phyloP scores from a whole-genome alignment of 2,888 invertebrate genomes.

The Cosmia pyralina region DNA sequence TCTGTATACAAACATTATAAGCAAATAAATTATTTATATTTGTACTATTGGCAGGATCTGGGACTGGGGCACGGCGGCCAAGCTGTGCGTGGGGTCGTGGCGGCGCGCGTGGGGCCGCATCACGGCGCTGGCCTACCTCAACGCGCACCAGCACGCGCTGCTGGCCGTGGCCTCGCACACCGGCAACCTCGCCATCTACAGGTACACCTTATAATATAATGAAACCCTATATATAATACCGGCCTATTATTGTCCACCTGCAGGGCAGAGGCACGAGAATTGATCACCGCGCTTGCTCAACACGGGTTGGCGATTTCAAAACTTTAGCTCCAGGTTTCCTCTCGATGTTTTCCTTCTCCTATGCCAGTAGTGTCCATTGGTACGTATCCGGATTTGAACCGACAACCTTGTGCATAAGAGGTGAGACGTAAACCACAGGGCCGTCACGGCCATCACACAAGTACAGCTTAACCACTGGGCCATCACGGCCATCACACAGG shows the following conservation, averaged over 20 bases:
- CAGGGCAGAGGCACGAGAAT: neutral
- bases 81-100: constrained; percentile 91
- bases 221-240: too few relatives aligned
- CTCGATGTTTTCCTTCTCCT: too few relatives aligned
- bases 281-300: neutral
- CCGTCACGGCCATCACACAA: too few relatives aligned
- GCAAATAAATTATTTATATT: neutral
- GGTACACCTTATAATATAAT: neutral
- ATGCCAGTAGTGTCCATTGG: too few relatives aligned
- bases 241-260: too few relatives aligned
- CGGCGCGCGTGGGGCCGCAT: constrained; percentile 91
- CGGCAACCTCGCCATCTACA: constrained; percentile 93
- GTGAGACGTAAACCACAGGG: too few relatives aligned
- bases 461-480: too few relatives aligned
- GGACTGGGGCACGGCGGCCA: constrained; percentile 95
- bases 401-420: too few relatives aligned
- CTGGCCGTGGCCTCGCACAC: constrained; percentile 94
- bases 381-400: too few relatives aligned
- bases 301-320: neutral
- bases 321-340: too few relatives aligned
- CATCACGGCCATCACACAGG: too few relatives aligned
- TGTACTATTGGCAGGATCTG: constrained; percentile 90
- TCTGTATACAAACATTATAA: too few relatives aligned
- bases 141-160: constrained; percentile 95
- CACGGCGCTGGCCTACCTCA: constrained; percentile 95